Conservation (phyloP, 2,888 invertebrate genomes). For the Parnassius apollo region DNA sequence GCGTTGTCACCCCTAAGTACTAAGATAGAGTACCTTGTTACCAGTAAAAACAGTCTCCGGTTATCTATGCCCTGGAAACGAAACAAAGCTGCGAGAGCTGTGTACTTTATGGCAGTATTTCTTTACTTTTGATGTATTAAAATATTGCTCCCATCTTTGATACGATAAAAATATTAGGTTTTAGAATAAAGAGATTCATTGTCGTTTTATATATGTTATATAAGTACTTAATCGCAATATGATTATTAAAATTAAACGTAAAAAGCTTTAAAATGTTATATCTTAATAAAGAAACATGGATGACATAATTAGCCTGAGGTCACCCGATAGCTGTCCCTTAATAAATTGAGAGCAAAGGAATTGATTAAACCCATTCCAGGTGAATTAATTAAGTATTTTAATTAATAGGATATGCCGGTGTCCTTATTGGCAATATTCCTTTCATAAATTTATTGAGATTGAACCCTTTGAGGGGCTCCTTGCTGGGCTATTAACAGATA, state of each 20-base stretch:
- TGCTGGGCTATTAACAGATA: conserved; percentile 62
- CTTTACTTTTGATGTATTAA: too few species aligned
- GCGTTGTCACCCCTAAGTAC: too few species aligned
- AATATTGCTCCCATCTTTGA: too few species aligned
- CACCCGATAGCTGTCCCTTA: conserved; percentile 61
- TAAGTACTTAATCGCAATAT: not conserved
- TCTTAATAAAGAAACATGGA: conserved; percentile 32
- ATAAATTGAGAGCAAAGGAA: conserved; percentile 76
- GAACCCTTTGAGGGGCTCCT: conserved; percentile 65
- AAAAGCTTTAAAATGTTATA: conserved; percentile 3
- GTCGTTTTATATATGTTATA: too few species aligned
- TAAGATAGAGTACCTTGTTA: too few species aligned
- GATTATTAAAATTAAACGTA: conserved; percentile 1
- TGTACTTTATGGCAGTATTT: too few species aligned
- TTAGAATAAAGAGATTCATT: too few species aligned
- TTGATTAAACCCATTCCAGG: conserved; percentile 80
- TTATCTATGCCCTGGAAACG: too few species aligned
- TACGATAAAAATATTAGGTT: too few species aligned
- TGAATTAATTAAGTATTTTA: conserved; percentile 82
- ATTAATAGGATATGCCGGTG: conserved; percentile 79
- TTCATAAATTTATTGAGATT: conserved; percentile 81
- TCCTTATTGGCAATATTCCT: conserved; percentile 81
- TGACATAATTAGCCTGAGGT: conserved; percentile 38
- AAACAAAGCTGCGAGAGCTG: too few species aligned
- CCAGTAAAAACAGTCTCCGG: too few species aligned